Base-by-base conservation (phyloP, 2,113 vertebrate genomes). In the Syngnathus typhle region DNA sequence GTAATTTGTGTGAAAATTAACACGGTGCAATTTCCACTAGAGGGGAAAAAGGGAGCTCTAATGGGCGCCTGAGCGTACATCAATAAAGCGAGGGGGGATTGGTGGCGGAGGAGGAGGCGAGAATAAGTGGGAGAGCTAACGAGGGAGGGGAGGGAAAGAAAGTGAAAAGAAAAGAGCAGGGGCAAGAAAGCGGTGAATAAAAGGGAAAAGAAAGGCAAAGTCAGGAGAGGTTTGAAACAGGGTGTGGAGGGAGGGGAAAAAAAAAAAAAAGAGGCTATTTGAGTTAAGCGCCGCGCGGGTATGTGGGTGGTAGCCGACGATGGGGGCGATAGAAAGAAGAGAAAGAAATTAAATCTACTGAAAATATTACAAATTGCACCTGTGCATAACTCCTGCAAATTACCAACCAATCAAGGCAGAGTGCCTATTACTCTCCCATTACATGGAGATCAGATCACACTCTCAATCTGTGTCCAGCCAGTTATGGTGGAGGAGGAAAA, bases 1-100 rank as follows among this genome's bases (percentile, higher is more conserved):
- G 96, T 99, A 99, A 99, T 99, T 99, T 99, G 97, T 98, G 95
- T 97, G 96, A 97, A 99, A 99, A 99, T 98, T 99, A 99, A 99
- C 97, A 98, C 98, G 96, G 96, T 96, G 95, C 96, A 98, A 99
- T 99, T 99, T 98, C 95, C 95, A 98, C 94, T 96, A 92, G 90
- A 92, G 91, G 91, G 95, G 96, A 60, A 62, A 91, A 98, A 97
- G 96, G 95, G 96, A 98, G 95, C 95, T 94, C 96, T 98, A 99
- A 99, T 99, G 97, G 96, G 96, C 92, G 96, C 95, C 94, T 96
- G 95, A 98, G 96, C 95, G 94, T 95, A 98, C 96, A 96, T 99
- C 96, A 98, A 99, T 99, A 98, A 99, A 98, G 96, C 90, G 93
- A 94, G 94, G 93, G 93, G 94, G 94, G 75, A 75, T 78, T 80